Conservation (phyloP, 1,140 invertebrate genomes). For the Leptinotarsa texana region DNA sequence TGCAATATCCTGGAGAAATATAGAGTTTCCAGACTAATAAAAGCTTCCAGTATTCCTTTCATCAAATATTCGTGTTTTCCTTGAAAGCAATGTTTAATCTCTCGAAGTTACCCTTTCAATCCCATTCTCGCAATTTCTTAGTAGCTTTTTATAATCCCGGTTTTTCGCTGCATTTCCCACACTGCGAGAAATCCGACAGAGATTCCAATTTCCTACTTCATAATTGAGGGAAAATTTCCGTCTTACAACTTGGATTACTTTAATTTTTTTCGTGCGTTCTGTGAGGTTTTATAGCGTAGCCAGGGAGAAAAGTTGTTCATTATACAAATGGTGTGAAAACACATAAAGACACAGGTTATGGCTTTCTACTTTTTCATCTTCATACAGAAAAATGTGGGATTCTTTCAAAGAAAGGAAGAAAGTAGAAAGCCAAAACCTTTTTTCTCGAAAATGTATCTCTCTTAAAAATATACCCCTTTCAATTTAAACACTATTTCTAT, state of each 20-base stretch:
- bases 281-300: no score
- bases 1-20: not conserved
- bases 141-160: conserved; percentile 15
- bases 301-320: no score
- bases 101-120: conserved; percentile 9
- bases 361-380: no score
- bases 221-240: not conserved
- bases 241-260: conserved; percentile 3
- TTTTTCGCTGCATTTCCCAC: not conserved
- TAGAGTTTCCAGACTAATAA: not conserved
- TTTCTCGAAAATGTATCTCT: no score
- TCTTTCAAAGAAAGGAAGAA: no score
- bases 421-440: no score
- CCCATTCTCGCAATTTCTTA: conserved; percentile 23
- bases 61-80: conserved; percentile 17
- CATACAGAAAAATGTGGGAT: no score
- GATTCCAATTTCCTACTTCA: conserved; percentile 1
- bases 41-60: not conserved
- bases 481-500: no score
- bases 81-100: conserved; percentile 15
- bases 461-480: no score
- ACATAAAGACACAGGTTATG: no score
- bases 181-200: not conserved
- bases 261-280: not conserved
- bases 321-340: no score